Base-by-base conservation (phyloP, 2,888 invertebrate species). In the Diogma glabrata region DNA sequence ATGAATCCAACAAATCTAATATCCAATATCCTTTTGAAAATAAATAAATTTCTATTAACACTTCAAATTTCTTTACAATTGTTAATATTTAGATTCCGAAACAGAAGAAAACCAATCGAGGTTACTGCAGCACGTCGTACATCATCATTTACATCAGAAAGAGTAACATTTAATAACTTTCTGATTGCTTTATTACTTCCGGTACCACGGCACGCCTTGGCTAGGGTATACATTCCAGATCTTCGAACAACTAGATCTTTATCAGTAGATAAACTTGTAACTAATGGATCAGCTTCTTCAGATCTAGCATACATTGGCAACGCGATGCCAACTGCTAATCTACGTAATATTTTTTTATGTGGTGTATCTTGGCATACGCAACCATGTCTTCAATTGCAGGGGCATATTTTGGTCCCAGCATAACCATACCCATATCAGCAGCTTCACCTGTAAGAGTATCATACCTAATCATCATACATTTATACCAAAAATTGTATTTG, bases 381-480 rank as follows among this genome's bases (percentile, higher is more conserved):
- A 92, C 90, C 93, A 95, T 94, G 64, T 94, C 93, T 67, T 90
- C 86, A 57, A 94, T 90, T 3, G 91, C 88, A 54, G 84, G 80
- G 0, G 86, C 81, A 62, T 89, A 82, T 64, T 94, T 88, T 0
- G 96, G 95, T 2, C 97, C 99, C 59, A 97, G 73, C 97, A 97
- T 97, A 0, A 97, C 95, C 81, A 99, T 86, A 46, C 99, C 99
- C 95, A 99, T 88, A 54, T 96, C 97, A 23, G 99, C 97, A 6
- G 97, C 96, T 72, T 99, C 99, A 23, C 97, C 97, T 20, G 96
- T 95, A 0, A 97, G 92, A 0, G 99, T 99, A 71, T 99, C 99
- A 70, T 99, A n/a, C n/a, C n/a, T n/a, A n/a, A n/a, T n/a, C n/a
- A n/a, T n/a, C n/a, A n/a, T n/a, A n/a, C n/a, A n/a, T 99, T 99